Base-by-base conservation (phyloP, 2,888 invertebrate species). In the Eubasilissa splendida region DNA sequence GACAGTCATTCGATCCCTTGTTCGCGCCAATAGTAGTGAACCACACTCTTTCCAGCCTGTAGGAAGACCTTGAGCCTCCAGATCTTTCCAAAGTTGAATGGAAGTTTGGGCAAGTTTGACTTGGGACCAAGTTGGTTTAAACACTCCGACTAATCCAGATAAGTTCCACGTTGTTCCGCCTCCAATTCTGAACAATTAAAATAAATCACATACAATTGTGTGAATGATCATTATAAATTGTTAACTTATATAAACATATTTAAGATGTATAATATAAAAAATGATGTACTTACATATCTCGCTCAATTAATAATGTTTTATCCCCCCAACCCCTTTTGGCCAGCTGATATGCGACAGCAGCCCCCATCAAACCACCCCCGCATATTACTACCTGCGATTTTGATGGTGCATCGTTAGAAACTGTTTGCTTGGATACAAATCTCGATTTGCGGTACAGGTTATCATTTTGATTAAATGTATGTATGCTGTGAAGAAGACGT, bases 11-110 rank as follows among this genome's bases (percentile, higher is more conserved):
- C 98, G 91, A 87, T 98, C 97, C 85, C 94, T 92, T 0, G 94
- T 95, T 82, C 97, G 91, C 0, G 97, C 98, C 58, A 98, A 88
- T 83, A 96, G 94, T 31, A 98, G 88, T 84, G 97, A 97, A 0
- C 98, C 98, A 87, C 96, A 96, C 87, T 96, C 94, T 85, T 96
- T 96, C 96, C 97, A 98, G 0, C 98, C 97, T 0, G 96, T 96
- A 31, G 93, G 88, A 53, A 94, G 89, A 1, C 96, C 96, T 84
- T 92, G 91, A 0, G 91, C 88, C 84, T 96, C 95, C 76, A 98
- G 87, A 76, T 95, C 93, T 87, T 95, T 92, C 4, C 92, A 88
- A 22, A 93, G 85, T 66, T 89, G 91, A 79, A 96, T 93, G 56
- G 96, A 96, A 52, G 95, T 94, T 86, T 96, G 94, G 0, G 96